Percentiles rank a stretch among this genome's conserved stretches.
Conservation (phyloP, 2,113 vertebrate species). For the Vicugna pacos region DNA sequence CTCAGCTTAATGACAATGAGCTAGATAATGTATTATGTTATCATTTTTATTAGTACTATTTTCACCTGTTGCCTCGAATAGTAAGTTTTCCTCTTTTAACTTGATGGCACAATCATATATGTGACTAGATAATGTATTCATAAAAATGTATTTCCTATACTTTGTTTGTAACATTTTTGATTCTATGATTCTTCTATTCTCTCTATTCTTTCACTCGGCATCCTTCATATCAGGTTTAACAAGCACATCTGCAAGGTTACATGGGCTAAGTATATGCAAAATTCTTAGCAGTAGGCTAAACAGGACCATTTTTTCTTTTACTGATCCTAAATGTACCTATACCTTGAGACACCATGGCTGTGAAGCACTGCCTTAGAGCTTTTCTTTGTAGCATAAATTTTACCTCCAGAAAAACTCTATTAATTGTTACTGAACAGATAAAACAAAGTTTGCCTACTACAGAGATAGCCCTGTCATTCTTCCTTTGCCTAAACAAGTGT, state of each 20-base stretch:
- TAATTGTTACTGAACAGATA: not conserved
- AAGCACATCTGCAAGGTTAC: not conserved
- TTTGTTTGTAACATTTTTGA: not conserved
- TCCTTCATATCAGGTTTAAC: not conserved
- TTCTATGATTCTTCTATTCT: not conserved
- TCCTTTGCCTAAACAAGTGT: not conserved
- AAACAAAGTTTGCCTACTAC: not conserved
- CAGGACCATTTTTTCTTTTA: not conserved
- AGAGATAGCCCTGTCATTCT: not conserved
- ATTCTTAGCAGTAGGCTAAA: not conserved
- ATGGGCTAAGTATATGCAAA: not conserved
- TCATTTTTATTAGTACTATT: not conserved
- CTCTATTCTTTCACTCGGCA: not conserved
- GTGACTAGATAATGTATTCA: accelerated
- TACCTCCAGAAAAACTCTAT: not conserved
- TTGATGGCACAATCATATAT: not conserved
- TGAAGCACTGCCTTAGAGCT: not conserved
- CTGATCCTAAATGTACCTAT: not conserved
- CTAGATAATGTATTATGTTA: not conserved
- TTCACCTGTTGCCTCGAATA: not conserved
- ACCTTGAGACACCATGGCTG: not conserved
- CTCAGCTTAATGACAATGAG: not conserved
- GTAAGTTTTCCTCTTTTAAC: not conserved
- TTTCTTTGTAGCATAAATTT: not conserved
- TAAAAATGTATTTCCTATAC: not conserved